Evolutionary conservation across 2,888 invertebrate species (phyloP).

Genomic region (Ornithoptera priamus): DNA sequence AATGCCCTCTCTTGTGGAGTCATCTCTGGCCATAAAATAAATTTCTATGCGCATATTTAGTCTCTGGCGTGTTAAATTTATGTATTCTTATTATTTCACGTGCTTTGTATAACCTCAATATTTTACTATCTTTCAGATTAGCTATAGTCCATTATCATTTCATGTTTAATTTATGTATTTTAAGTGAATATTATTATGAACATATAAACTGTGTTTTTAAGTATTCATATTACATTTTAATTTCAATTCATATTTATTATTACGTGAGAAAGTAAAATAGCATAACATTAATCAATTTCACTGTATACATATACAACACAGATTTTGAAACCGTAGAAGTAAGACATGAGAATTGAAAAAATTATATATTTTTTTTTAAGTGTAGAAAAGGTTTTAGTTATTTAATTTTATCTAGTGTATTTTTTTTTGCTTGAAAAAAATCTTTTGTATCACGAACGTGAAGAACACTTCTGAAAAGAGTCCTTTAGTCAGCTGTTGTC

Average conservation of each 20-base stretch:
- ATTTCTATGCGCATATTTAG: slow-evolving; percentile 13
- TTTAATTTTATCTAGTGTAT: not conserved
- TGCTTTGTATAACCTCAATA: not conserved
- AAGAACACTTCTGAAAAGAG: slow-evolving; percentile 9
- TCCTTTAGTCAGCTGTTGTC: not conserved
- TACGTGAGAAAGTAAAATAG: no score
- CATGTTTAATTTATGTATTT: no score
- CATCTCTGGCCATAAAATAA: slow-evolving; percentile 10
- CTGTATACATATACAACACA: no score
- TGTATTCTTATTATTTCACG: not conserved
- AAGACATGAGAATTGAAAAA: no score
- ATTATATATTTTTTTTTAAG: no score
- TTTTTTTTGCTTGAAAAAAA: not conserved
- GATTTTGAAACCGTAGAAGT: no score
- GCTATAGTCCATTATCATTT: not conserved
- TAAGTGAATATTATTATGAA: not conserved
- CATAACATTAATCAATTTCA: no score
- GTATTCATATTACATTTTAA: no score
- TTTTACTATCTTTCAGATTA: not conserved
- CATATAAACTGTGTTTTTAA: no score
- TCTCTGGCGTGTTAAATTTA: not conserved
- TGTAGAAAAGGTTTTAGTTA: no score
- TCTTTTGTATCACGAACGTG: not conserved
- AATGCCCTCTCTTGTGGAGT: slow-evolving; percentile 3
- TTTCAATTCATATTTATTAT: no score